Conservation (phyloP, 92 coral and sea anemone genomes). For the Phenganax marumi region DNA sequence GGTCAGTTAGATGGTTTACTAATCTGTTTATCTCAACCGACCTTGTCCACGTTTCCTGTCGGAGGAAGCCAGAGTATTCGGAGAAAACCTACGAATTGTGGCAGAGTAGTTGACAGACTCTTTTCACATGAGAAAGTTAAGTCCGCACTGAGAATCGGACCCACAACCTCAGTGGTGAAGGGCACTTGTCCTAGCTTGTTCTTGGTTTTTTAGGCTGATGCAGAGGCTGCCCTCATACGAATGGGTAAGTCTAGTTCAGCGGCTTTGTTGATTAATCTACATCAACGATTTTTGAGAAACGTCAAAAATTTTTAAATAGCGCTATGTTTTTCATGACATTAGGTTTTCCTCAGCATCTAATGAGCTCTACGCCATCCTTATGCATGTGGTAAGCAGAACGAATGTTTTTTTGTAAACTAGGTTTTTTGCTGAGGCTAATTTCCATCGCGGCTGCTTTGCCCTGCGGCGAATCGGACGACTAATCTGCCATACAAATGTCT, state of each 20-base stretch:
- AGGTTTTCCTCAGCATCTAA: slow-evolving; percentile 98
- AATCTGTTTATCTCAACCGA: not conserved
- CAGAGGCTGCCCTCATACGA: slow-evolving; percentile 90
- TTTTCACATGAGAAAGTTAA: no score
- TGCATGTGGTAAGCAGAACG: slow-evolving; percentile 80
- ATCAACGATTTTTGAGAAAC: not conserved
- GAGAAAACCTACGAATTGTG: no score
- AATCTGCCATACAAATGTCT: no score
- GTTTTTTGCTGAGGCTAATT: no score
- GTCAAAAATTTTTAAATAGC: not conserved
- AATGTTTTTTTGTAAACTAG: not conserved
- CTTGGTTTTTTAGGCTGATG: slow-evolving; percentile 65
- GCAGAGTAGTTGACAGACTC: no score
- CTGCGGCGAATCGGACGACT: no score
- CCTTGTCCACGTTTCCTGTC: no score
- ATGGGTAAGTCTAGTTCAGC: slow-evolving; percentile 68
- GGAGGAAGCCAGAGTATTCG: no score
- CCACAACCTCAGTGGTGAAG: no score
- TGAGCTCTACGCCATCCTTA: slow-evolving; percentile 90
- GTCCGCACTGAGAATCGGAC: no score
- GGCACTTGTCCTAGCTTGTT: not conserved
- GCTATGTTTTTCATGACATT: not conserved
- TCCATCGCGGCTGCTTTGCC: no score
- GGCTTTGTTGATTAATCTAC: no score
- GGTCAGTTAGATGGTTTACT: not conserved